These are phyloP conservation scores for Eupithecia vulgata DNA, from an alignment of 2,888 invertebrate species.

Conservation along the genomic window DNA sequence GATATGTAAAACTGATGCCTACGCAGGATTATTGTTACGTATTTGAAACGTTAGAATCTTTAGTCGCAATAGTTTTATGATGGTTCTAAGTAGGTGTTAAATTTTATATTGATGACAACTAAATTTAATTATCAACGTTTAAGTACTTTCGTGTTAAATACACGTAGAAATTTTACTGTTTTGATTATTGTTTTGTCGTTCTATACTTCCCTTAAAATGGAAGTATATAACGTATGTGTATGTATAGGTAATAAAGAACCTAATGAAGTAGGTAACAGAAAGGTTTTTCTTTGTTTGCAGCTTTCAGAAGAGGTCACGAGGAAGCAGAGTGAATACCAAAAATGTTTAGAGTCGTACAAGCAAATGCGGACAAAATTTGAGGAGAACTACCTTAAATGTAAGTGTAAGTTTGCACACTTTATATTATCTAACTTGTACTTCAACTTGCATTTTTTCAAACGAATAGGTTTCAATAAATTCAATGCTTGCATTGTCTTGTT, in stretches of 20 bases:
- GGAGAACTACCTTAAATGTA: constrained; percentile 96
- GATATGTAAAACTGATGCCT: constrained; percentile 23
- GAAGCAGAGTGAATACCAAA: constrained; percentile 95
- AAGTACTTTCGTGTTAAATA: neutral
- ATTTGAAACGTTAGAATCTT: constrained; percentile 15
- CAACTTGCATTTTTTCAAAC: constrained; percentile 5
- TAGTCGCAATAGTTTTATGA: constrained; percentile 15
- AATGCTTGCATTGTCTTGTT: constrained; percentile 28
- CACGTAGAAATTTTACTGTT: neutral
- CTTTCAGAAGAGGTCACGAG: constrained; percentile 94
- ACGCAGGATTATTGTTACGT: constrained; percentile 20
- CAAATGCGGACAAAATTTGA: constrained; percentile 95
- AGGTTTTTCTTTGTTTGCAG: constrained; percentile 81
- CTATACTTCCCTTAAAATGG: neutral
- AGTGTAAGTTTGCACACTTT: constrained; percentile 45
- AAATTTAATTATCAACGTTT: neutral
- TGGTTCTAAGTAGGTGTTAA: neutral
- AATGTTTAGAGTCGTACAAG: constrained; percentile 94
- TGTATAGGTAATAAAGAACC: neutral
- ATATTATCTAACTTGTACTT: constrained; percentile 18
- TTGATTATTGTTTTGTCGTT: neutral
- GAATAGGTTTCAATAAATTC: constrained; percentile 22
- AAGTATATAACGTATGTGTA: no score
- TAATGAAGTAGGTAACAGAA: neutral
- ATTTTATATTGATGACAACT: neutral